A percentile compares a stretch with the other conserved stretches of the same genome.
Conservation (phyloP, 2,888 invertebrate genomes). For the Cerceris ruficornis region DNA sequence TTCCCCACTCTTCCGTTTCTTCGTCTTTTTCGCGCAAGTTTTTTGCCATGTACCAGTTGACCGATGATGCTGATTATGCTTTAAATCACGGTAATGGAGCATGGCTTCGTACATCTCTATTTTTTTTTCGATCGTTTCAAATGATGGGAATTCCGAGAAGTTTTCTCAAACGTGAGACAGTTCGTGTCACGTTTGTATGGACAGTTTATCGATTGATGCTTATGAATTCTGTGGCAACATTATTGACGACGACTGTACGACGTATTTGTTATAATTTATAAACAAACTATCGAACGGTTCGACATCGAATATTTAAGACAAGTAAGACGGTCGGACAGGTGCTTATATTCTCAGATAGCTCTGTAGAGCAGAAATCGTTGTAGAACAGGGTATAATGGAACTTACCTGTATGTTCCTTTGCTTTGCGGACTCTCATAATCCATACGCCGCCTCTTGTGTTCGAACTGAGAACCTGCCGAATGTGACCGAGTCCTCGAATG, state of each 20-base stretch:
- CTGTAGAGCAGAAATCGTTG: background rate
- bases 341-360: slow-evolving; percentile 19
- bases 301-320: too few relatives aligned
- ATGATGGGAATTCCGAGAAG: background rate
- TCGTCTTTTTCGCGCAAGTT: slow-evolving; percentile 42
- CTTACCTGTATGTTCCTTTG: slow-evolving; percentile 86
- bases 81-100: background rate
- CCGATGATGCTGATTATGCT: background rate
- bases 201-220: background rate
- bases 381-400: slow-evolving; percentile 4
- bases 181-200: too few relatives aligned
- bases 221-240: background rate
- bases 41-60: background rate
- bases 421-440: slow-evolving; percentile 85
- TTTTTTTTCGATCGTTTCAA: background rate
- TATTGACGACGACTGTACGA: background rate
- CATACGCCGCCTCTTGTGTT: slow-evolving; percentile 88
- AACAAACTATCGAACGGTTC: too few relatives aligned
- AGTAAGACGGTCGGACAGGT: background rate
- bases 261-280: background rate
- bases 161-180: too few relatives aligned
- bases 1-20: slow-evolving; percentile 43
- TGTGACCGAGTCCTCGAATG: slow-evolving; percentile 83
- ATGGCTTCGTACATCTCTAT: background rate
- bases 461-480: slow-evolving; percentile 82